phyloP scores from a whole-genome alignment of 2,888 invertebrate species.

The Caenorhabditis angaria region DNA sequence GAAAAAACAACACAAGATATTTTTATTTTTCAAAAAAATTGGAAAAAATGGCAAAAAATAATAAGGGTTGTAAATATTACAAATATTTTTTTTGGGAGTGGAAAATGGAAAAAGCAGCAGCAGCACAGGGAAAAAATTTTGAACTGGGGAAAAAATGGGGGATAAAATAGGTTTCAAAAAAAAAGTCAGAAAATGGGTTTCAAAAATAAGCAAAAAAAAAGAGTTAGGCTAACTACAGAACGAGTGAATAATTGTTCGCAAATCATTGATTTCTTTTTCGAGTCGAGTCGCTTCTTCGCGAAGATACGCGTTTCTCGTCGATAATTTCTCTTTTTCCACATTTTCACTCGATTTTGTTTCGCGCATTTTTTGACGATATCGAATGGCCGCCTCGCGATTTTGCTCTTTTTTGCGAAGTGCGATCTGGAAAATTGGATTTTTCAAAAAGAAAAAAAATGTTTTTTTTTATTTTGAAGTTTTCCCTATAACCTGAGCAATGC shows the following conservation, averaged over 20 bases:
- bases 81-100: neutral
- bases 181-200: neutral
- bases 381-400: slow-evolving; percentile 64
- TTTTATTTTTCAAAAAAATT: no score
- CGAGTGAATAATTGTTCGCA: neutral
- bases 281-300: slow-evolving; percentile 54
- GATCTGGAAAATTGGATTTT: slow-evolving; percentile 56
- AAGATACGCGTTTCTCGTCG: slow-evolving; percentile 57
- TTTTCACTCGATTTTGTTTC: neutral
- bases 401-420: slow-evolving; percentile 68
- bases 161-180: neutral
- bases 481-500: no score
- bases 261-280: slow-evolving; percentile 4
- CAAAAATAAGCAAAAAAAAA: neutral
- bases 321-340: slow-evolving; percentile 1
- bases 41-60: neutral
- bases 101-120: slow-evolving; percentile 2
- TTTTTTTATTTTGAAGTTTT: no score
- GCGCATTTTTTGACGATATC: slow-evolving; percentile 62
- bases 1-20: no score
- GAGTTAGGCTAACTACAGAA: neutral
- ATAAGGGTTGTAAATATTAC: neutral
- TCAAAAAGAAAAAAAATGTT: no score
- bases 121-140: neutral
- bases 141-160: neutral